Base-by-base conservation (phyloP, 2,888 invertebrate species). In the Morpho deidamia region DNA sequence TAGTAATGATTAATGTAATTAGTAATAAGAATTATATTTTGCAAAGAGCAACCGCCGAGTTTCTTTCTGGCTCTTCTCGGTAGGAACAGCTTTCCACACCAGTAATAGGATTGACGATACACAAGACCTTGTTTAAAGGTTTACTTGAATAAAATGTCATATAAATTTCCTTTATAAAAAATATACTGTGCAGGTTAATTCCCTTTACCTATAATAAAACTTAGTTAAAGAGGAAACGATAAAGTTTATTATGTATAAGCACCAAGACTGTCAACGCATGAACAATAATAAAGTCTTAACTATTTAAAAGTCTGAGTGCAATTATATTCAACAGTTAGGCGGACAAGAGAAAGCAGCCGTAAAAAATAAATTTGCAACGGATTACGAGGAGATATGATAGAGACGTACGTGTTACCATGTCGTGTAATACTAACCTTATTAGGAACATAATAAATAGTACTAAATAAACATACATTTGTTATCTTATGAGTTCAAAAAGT, bases 341-440 rank as follows among this genome's bases (percentile, higher is more conserved):
- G 37, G 32, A 34, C 43, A 53, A 59, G 59, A 56, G 59, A 59
- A 59, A 59, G 59, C 47, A 49, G 35, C 44, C 41, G 54, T 40
- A 39, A 55, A 56, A 59, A 56, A 52, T 56, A 49, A 54, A 59
- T 59, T 59, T 56, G 50, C 59, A 52, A 56, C 56, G 59, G 52
- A 50, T 59, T 52, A 55, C 49, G 38, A 56, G 51, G 48, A 53
- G 37, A 50, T 35, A 47, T 45, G 53, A 55, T 54, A 56, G 54
- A 48, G 48, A 54, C 23, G 37, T 51, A 32, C 35, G 45, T 51
- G 47, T 44, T 48, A 47, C n/a, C 39, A 53, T 56, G 49, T 52
- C 49, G 41, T 59, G 54, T 60, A 38, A 55, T 48, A 59, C 61
- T 61, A 52, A 56, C 61, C 62, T 62, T 56, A 59, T 64, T 64